Evolutionary conservation across 2,888 invertebrate genomes (phyloP), one percentile per base, ranked within the genome.

Genomic region (Tolmerus cingulatus): DNA sequence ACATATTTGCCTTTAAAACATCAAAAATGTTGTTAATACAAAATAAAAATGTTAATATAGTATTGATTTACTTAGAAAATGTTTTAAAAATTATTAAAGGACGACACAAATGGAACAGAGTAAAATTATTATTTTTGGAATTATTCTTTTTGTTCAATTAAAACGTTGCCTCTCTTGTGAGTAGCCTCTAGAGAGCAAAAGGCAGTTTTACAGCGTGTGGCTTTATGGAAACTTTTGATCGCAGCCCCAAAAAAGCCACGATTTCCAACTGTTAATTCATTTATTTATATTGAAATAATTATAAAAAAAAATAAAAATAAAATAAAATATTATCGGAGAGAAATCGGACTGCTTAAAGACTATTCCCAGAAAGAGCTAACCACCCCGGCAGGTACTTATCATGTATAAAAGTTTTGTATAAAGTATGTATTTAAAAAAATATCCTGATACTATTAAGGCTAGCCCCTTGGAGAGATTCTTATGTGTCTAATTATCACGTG

Each of bases 401-500:
- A 74, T 74, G 85, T 74, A 85, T 34, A 37, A 76, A 37, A 76
- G 40, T 76, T 76, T 55, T 57, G 51, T 81, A 55, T 81, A 55
- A 27, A 74, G 43, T 74, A 43, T 85, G 12, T 57, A 37, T 74
- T 43, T 74, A 30, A 23, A 74, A 85, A 85, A 74, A 79, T 74
- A 74, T 85, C 85, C 85, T 85, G 85, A 43, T 74, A 43, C 46
- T 43, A 85, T 16, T 74, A 46, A 85, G 74, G 74, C 85, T 43
- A 85, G 85, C 85, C 46, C 46, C 85, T 85, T 74, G n/a, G 74
- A 46, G 85, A 85, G 85, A 85, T 85, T 85, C 85, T 85, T 85
- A 85, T 74, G 85, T 43, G 74, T 74, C 85, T 85, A 85, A 85
- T 85, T 85, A 85, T 85, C 85, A 85, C 85, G 74, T 85, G 74